These are phyloP conservation scores for Leptogaster cylindrica DNA, from an alignment of 2,888 invertebrate genomes.

Conservation along the genomic window DNA sequence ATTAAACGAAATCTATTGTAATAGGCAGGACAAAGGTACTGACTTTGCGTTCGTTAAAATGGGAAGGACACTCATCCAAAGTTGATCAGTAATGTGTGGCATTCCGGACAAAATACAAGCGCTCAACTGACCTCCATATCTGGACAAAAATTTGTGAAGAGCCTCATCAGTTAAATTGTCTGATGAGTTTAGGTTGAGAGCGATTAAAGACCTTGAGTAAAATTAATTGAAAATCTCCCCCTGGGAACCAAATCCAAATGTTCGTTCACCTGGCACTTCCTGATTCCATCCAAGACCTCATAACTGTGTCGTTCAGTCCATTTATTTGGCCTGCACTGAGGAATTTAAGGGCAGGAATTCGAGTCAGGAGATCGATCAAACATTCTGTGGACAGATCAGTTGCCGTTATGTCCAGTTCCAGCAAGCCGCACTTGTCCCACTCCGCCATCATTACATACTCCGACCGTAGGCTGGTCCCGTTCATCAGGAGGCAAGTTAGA, in stretches of 20 bases:
- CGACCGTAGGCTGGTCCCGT: conserved; percentile 93
- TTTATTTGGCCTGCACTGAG: conserved; percentile 96
- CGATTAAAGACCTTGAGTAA: conserved; percentile 72
- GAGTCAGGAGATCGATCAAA: conserved; percentile 86
- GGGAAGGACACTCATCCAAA: conserved; percentile 96
- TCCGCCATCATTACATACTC: conserved; percentile 95
- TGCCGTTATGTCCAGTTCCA: conserved; percentile 95
- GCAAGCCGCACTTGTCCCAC: conserved; percentile 95
- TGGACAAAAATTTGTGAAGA: conserved; percentile 87
- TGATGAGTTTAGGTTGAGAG: conserved; percentile 91
- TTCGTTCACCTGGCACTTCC: conserved; percentile 72
- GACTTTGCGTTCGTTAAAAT: conserved; percentile 91
- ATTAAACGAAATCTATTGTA: background rate
- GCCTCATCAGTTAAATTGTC: conserved; percentile 94
- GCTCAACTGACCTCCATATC: conserved; percentile 86
- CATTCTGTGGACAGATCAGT: conserved; percentile 95
- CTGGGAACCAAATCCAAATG: background rate
- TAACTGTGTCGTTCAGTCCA: conserved; percentile 93
- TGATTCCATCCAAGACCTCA: conserved; percentile 89
- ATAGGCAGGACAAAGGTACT: conserved; percentile 52
- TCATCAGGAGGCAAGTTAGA: conserved; percentile 90
- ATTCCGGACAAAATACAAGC: conserved; percentile 92
- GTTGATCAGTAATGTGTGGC: conserved; percentile 97
- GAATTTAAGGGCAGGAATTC: conserved; percentile 85
- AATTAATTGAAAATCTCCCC: background rate